Evolutionary conservation across 1,140 invertebrate species (phyloP), one percentile per base, ranked within the genome.

Genomic region (Himalopsyche phryganea): DNA sequence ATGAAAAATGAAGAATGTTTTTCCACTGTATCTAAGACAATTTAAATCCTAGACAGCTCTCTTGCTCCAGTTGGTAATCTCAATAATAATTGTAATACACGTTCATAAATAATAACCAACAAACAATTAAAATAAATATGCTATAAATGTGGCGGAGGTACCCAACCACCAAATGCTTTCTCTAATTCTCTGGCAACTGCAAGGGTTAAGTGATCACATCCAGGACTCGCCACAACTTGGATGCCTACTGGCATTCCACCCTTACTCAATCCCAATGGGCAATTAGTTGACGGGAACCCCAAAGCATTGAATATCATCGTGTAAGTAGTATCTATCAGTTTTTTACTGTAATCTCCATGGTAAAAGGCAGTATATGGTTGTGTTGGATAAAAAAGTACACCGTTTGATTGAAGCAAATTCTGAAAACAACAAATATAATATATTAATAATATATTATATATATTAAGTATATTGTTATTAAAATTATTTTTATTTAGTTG

Each of bases 161-260:
- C 75, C 93, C 94, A 96, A 1, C 93, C 94, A 18, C 92, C 92
- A 67, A 96, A 94, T 9, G 82, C 84, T 65, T 80, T 84, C 68
- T 95, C 91, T 23, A 96, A 80, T 71, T 93, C 89, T 60, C 81
- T 74, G 2, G 92, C 92, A 2, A 94, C 83, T 6, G 87, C 85
- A 58, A 96, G 76, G 7, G 85, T 87, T 1, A 92, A 70, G 66
- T 87, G 84, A 73, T 96, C 93, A 60, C 86, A 83, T 13, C 78
- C 78, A 11, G 80, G 80, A 64, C 83, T 82, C 15, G 81, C 81
- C 9, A 83, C 81, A 9, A 85, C 76, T 73, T 85, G 71, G 50
- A 94, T 73, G 20, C 91, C 91, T 49, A 95, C 76, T 4, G 93
- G 92, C 18, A 94, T 66, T 0, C 90, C 89, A 17, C 87, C 78